These are phyloP conservation scores for Manacus vitellinus DNA, from an alignment of 2,113 vertebrate genomes.

Conservation along the genomic window DNA sequence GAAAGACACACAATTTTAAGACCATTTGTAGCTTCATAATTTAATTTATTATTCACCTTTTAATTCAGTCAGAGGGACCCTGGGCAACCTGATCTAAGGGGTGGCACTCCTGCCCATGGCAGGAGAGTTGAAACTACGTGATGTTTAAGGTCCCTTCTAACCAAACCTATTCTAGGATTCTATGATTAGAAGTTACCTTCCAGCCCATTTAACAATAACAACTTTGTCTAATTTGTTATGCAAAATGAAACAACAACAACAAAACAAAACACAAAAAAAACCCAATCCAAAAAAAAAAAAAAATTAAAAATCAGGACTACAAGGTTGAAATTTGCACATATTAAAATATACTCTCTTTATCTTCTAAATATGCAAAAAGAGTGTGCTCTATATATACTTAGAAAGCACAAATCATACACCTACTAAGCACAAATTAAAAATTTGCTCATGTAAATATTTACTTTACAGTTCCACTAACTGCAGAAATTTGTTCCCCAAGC, in stretches of 20 bases:
- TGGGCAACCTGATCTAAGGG: neutral
- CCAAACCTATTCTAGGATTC: neutral
- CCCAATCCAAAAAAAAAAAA: neutral
- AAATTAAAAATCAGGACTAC: neutral
- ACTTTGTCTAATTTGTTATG: neutral
- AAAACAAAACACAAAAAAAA: neutral
- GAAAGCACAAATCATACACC: neutral
- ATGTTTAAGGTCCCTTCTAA: neutral
- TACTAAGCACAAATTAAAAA: neutral
- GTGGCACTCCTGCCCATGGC: neutral
- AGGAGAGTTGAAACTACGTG: neutral
- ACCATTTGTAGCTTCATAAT: neutral
- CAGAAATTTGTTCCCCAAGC: neutral
- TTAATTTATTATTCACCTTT: neutral
- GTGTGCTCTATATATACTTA: neutral
- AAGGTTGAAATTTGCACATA: neutral
- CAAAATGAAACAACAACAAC: neutral
- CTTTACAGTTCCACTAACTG: neutral
- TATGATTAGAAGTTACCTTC: neutral
- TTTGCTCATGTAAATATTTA: neutral
- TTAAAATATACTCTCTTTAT: neutral
- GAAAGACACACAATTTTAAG: neutral
- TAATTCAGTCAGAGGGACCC: neutral
- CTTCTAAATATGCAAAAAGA: neutral
- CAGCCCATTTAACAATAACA: neutral